A percentile compares a stretch with the other conserved stretches of the same genome.
These are phyloP conservation scores for Motacilla alba DNA, from an alignment of 2,113 vertebrate genomes.

Conservation along the genomic window DNA sequence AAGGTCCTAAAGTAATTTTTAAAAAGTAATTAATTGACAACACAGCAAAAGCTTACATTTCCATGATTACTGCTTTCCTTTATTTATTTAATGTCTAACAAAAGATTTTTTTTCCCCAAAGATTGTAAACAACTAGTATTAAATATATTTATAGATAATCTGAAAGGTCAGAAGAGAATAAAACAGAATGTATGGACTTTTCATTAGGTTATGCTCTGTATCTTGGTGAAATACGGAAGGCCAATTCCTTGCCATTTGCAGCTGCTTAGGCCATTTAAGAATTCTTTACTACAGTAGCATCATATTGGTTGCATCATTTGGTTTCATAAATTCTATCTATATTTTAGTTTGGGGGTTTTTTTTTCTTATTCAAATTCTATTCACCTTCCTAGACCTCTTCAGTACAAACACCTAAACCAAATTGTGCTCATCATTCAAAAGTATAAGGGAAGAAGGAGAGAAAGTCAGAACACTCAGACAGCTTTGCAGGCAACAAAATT, in stretches of 20 bases:
- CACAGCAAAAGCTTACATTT: background rate
- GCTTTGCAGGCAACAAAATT: background rate
- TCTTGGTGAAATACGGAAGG: background rate
- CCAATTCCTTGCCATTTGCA: background rate
- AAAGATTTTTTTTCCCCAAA: background rate
- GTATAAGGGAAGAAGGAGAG: background rate
- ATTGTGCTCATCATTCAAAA: background rate
- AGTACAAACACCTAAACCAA: background rate
- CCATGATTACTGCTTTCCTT: background rate
- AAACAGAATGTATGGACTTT: background rate
- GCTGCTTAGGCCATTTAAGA: background rate
- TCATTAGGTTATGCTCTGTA: background rate
- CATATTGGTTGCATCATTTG: background rate
- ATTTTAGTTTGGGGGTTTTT: background rate
- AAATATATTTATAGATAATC: background rate
- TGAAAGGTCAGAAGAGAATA: background rate
- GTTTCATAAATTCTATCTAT: background rate
- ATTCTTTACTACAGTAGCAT: background rate
- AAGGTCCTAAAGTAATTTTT: background rate
- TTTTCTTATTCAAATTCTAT: background rate
- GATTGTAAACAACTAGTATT: background rate
- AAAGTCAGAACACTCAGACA: background rate
- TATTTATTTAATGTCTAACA: background rate
- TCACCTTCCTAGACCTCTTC: background rate
- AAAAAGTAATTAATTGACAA: background rate